These are phyloP conservation scores for Apotomis capreana DNA, from an alignment of 2,888 invertebrate genomes.

Conservation along the genomic window DNA sequence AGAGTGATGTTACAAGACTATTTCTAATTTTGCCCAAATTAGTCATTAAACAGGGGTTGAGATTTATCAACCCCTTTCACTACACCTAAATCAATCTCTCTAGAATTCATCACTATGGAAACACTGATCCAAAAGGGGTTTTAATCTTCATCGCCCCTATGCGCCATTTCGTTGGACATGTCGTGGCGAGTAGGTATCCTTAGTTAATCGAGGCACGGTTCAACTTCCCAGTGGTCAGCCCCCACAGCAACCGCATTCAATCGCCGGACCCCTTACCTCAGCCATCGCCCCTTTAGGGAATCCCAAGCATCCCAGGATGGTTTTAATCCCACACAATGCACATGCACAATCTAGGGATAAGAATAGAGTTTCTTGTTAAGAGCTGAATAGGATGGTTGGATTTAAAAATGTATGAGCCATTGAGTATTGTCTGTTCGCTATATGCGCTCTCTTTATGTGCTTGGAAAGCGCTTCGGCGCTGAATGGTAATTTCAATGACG, in stretches of 20 bases:
- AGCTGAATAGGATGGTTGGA: constrained; percentile 43
- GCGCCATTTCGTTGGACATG: constrained; percentile 47
- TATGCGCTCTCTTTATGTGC: constrained; percentile 15
- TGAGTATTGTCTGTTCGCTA: constrained; percentile 32
- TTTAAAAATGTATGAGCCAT: constrained; percentile 30
- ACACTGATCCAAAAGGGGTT: neutral
- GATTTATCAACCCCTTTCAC: constrained; percentile 1
- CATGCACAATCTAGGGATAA: constrained; percentile 66
- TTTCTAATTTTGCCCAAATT: constrained; percentile 1
- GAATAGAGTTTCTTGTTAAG: constrained; percentile 52
- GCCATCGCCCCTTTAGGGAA: constrained; percentile 64
- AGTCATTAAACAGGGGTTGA: constrained; percentile 12
- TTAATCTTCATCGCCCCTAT: constrained; percentile 37
- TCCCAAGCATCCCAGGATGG: constrained; percentile 59
- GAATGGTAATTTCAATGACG: neutral
- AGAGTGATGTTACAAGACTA: constrained; percentile 7
- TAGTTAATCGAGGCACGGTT: constrained; percentile 64
- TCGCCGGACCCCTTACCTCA: constrained; percentile 65
- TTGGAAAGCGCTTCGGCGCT: constrained; percentile 12
- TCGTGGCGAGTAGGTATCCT: constrained; percentile 49
- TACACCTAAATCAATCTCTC: constrained; percentile 29
- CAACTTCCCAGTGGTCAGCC: constrained; percentile 54
- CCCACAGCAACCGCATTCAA: constrained; percentile 73
- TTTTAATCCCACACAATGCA: constrained; percentile 68
- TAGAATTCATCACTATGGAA: constrained; percentile 29